Base-by-base conservation (phyloP, 2,888 invertebrate species). In the Spodoptera littoralis region DNA sequence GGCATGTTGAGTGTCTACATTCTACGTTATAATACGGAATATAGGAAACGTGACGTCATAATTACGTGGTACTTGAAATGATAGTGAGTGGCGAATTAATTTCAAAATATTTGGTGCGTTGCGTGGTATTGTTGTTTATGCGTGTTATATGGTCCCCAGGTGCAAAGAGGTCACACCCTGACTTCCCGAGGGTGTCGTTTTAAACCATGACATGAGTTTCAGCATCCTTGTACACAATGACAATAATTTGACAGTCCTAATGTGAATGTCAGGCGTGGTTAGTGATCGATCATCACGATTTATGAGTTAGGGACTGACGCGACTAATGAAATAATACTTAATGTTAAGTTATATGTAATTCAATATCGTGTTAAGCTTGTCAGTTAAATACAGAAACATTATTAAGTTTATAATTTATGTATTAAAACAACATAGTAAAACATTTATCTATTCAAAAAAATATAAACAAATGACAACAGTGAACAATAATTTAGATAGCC, bases 111-210 rank as follows among this genome's bases (percentile, higher is more conserved):
- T 72, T 53, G 50, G 27, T 56, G 48, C 48, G 53, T 60, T 56
- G 48, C 51, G 53, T 60, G 42, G 12, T 69, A 43, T 59, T 70
- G 12, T 59, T 27, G 12, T 56, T 12, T 54, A 64, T n/a, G 56
- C 72, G 64, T 72, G 71, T 4, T 51, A 13, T 44, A 47, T 45
- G 27, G 50, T 60, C 71, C 68, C 64, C 41, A 54, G 60, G 36
- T 57, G 56, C 54, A n/a, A 41, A 41, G 24, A 51, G 55, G 68
- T 27, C 60, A 60, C 71, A 43, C 71, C 64, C 47, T 57, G 11
- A 13, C 36, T 63, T 65, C 70, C 70, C 70, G 12, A 44, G 65
- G 56, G 70, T 12, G 52, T 60, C 70, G 56, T 70, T 65, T 49
- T 49, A 44, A 36, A 22, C 56, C 65, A 65, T 51, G 56, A 50